A percentile compares a stretch with the other conserved stretches of the same genome.
These are phyloP conservation scores for Rana temporaria DNA, from an alignment of 2,113 vertebrate species.

Conservation along the genomic window DNA sequence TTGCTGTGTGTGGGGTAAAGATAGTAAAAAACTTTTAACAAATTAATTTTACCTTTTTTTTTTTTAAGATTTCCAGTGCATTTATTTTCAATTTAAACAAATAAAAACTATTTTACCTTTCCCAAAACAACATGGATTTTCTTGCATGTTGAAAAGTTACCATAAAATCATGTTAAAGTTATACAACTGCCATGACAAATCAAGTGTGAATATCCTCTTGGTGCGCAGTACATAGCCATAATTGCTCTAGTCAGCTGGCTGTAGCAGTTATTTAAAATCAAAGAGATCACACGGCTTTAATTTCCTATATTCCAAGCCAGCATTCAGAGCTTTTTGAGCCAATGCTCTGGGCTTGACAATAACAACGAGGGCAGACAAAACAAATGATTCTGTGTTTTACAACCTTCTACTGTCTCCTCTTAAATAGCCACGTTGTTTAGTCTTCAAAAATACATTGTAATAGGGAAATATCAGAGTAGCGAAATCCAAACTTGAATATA, in stretches of 20 bases:
- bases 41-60: neutral
- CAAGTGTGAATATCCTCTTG: conserved; percentile 44
- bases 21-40: neutral
- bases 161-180: conserved; percentile 45
- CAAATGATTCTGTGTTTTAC: conserved; percentile 58
- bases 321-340: conserved; percentile 62
- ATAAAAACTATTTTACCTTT: conserved; percentile 7
- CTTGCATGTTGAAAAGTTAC: conserved; percentile 20
- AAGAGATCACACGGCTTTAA: conserved; percentile 48
- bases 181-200: conserved; percentile 45
- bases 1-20: neutral
- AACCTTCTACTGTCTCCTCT: conserved; percentile 52
- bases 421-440: conserved; percentile 28
- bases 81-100: neutral
- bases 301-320: conserved; percentile 58
- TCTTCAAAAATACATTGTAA: conserved; percentile 23
- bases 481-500: neutral
- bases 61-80: neutral
- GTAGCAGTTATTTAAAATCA: conserved; percentile 57
- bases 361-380: conserved; percentile 56
- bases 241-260: conserved; percentile 54
- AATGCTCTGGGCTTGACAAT: conserved; percentile 20
- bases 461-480: conserved; percentile 12
- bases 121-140: neutral
- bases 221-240: conserved; percentile 25